Percentiles rank a stretch among this genome's conserved stretches.
Conservation (phyloP, 2,888 invertebrate genomes). For the Cotesia congregata region DNA sequence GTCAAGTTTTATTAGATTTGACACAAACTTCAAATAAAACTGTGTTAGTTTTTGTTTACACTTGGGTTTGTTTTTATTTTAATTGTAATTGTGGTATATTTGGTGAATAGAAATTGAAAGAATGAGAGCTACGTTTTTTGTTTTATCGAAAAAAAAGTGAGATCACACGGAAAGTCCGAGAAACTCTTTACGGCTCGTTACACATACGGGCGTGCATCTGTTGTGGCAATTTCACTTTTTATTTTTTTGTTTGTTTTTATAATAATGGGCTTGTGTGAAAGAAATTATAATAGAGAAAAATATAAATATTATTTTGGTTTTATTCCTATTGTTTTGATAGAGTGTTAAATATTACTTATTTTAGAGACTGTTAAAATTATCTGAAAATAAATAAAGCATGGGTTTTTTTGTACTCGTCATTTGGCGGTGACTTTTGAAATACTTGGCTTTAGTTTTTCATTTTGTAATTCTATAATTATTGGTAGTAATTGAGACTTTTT, state of each 20-base stretch:
- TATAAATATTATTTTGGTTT: too few species aligned
- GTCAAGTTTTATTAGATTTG: too few species aligned
- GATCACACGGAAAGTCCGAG: slow-evolving; percentile 33
- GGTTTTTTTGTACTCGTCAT: too few species aligned
- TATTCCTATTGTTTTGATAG: too few species aligned
- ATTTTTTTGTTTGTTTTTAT: slow-evolving; percentile 1
- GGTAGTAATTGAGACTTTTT: too few species aligned
- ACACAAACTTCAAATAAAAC: too few species aligned
- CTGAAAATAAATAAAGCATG: too few species aligned
- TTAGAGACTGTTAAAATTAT: too few species aligned
- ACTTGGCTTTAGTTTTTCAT: too few species aligned
- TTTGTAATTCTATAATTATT: too few species aligned
- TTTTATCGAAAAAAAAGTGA: slow-evolving; percentile 18
- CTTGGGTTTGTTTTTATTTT: neutral
- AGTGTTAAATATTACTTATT: too few species aligned
- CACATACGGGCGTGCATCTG: slow-evolving; percentile 18
- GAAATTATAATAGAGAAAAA: slow-evolving; percentile 6
- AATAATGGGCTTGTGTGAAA: neutral
- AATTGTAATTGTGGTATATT: neutral
- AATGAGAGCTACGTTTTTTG: neutral
- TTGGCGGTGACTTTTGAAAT: too few species aligned
- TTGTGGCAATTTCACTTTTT: slow-evolving; percentile 38
- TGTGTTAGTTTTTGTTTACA: neutral
- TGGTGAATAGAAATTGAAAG: neutral
- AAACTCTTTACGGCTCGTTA: slow-evolving; percentile 33